phyloP scores from a whole-genome alignment of 2,113 vertebrate species.

The Ondatra zibethicus region DNA sequence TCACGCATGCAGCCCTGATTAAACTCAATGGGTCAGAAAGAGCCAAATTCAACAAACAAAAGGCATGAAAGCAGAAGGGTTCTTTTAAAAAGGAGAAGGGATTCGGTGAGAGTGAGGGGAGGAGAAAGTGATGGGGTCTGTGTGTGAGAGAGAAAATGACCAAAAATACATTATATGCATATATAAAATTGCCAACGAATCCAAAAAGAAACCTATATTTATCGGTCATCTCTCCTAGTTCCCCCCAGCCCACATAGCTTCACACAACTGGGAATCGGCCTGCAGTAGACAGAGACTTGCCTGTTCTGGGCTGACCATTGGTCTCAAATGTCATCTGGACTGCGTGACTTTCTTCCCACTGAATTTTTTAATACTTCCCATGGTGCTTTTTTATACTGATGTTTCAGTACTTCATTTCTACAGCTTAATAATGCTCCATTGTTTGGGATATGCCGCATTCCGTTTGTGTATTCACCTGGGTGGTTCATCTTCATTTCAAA shows the following conservation, averaged over 20 bases:
- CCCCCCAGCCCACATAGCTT: too few species aligned
- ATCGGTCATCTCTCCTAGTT: background rate
- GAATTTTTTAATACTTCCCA: background rate
- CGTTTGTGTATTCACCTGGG: background rate
- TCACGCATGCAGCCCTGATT: background rate
- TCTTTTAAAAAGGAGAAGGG: background rate
- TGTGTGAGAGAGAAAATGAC: background rate
- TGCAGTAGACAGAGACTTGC: background rate
- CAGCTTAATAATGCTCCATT: background rate
- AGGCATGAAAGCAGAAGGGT: background rate
- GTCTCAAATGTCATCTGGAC: background rate
- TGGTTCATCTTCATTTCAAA: background rate
- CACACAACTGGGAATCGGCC: background rate
- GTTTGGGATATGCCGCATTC: background rate
- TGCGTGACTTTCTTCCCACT: background rate
- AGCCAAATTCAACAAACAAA: background rate
- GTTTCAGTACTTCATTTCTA: background rate
- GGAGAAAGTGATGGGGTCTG: background rate
- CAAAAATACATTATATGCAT: too few species aligned
- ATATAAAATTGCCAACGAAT: background rate
- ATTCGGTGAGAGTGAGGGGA: too few species aligned
- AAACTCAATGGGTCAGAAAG: background rate
- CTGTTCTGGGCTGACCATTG: background rate
- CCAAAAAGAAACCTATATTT: background rate
- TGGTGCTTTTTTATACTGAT: background rate